phyloP scores from a whole-genome alignment of 2,797 vertebrate genomes.

The Coluber constrictor region DNA sequence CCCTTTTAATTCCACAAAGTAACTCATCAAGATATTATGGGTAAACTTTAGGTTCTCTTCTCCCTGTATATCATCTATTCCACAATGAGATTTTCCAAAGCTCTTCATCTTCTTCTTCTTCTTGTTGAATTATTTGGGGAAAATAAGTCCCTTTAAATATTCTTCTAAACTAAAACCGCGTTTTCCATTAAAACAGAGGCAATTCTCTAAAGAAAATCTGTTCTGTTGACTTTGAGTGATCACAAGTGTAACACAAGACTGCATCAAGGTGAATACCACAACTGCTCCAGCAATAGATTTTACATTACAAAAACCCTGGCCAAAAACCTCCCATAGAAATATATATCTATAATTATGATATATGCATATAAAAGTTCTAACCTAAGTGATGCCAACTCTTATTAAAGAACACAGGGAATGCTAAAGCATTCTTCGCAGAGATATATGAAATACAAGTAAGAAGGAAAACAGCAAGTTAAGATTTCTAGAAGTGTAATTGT shows the following conservation, averaged over 20 bases:
- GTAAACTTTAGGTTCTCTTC: not conserved
- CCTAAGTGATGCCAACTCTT: not conserved
- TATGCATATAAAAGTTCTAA: conserved; percentile 15
- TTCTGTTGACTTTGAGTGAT: conserved; percentile 53
- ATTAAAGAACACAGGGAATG: not conserved
- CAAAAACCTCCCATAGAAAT: conserved; percentile 13
- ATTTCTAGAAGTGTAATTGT: conserved; percentile 34
- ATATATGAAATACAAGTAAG: not conserved
- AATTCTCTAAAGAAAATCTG: conserved; percentile 53
- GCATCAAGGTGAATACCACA: conserved; percentile 49
- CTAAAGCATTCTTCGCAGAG: conserved; percentile 26
- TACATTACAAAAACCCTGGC: not conserved
- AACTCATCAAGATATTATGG: conserved; percentile 38
- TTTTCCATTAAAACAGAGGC: conserved; percentile 66
- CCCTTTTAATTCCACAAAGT: conserved; percentile 48
- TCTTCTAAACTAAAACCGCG: conserved; percentile 54
- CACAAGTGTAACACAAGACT: conserved; percentile 48
- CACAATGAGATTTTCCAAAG: conserved; percentile 52
- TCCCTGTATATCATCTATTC: conserved; percentile 8
- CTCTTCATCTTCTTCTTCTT: conserved; percentile 35
- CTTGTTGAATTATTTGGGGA: conserved; percentile 41
- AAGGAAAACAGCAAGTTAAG: conserved; percentile 15
- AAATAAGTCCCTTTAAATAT: conserved; percentile 55
- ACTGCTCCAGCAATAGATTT: conserved; percentile 31
- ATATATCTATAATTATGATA: conserved; percentile 11